Base-by-base conservation (phyloP, 2,113 vertebrate species). In the Corythornis vintsioides region DNA sequence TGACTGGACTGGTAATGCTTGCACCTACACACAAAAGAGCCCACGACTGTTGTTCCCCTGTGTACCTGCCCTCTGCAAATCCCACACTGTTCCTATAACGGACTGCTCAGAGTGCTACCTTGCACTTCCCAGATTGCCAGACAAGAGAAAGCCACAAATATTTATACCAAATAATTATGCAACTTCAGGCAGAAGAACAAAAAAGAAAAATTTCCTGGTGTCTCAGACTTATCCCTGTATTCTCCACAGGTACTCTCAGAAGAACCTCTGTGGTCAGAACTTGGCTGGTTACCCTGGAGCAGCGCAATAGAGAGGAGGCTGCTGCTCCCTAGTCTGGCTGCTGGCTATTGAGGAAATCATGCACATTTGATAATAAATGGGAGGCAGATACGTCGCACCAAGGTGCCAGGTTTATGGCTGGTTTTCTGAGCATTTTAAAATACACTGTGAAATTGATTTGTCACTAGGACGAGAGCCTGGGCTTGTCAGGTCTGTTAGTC, bases 341-440 rank as follows among this genome's bases (percentile, higher is more conserved):
- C 63, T 29, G 26, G 42, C 80, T 69, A 45, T 59, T 77, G 78
- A 76, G 74, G 43, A 89, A 82, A 95, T 15, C 0, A 3, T 89
- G 83, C 57, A 72, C 53, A 64, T 69, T 50, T 63, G 74, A 66
- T 79, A 89, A 70, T 21, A 90, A 84, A 72, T 38, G 47, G 42
- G 59, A 89, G 13, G 66, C 50, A 89, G 59, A 29, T 65, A 82
- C 7, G 11, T 72, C 66, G 77, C 74, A 96, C 31, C 47, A 56
- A 70, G 63, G 43, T 73, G 55, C 31, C 70, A 84, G 70, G 77
- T 87, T 70, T 74, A 84, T 16, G n/a, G 33, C n/a, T 76, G 56
- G 50, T 56, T 91, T 94, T 91, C 81, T 35, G 28, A 70, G 81
- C 26, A 33, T 84, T 94, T 85, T 73, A 90, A 83, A 92, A 90